phyloP scores from a whole-genome alignment of 2,888 invertebrate genomes.

The Allygus modestus region DNA sequence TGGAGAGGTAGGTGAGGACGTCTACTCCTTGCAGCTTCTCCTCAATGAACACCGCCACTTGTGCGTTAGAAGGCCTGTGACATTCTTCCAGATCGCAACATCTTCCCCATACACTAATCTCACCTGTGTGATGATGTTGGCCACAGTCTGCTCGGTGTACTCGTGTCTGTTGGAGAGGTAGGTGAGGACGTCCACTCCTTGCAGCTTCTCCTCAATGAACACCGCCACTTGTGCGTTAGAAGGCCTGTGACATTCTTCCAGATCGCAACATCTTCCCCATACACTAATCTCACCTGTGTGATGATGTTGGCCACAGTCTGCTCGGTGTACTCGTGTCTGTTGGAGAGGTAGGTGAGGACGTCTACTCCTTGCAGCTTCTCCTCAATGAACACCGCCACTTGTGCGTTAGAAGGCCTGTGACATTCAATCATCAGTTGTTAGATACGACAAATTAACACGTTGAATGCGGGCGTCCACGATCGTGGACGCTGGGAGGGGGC shows the following conservation, averaged over 20 bases:
- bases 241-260: constrained; percentile 84
- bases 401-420: constrained; percentile 82
- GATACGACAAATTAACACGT: no score
- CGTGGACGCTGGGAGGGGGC: no score
- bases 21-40: no score
- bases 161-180: constrained; percentile 93
- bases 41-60: no score
- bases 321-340: constrained; percentile 94
- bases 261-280: no score
- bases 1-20: no score
- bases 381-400: constrained; percentile 84
- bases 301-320: constrained; percentile 93
- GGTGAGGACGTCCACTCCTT: constrained; percentile 94
- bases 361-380: constrained; percentile 95
- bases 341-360: constrained; percentile 91
- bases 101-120: no score
- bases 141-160: constrained; percentile 95
- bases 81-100: no score
- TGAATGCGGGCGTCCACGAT: no score
- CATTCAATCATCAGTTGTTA: no score
- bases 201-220: constrained; percentile 88
- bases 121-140: constrained; percentile 89
- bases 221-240: constrained; percentile 83
- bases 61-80: no score
- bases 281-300: constrained; percentile 87